Conservation (phyloP, 2,797 vertebrate species). For the Fringilla coelebs region DNA sequence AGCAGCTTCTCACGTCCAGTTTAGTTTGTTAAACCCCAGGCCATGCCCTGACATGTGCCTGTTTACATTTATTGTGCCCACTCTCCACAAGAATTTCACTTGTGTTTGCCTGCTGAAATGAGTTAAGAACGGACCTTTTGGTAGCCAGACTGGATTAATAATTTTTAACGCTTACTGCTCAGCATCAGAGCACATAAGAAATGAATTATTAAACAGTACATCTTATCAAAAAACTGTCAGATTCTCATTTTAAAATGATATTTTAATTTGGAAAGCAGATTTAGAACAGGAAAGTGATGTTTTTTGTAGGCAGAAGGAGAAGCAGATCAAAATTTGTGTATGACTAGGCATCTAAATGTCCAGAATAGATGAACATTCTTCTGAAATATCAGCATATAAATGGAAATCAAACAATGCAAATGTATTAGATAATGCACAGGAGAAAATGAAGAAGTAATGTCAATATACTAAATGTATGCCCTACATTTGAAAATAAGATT, state of each 20-base stretch:
- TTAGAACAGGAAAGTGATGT: neutral
- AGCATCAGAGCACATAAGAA: neutral
- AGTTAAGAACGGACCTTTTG: neutral
- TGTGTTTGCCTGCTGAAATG: neutral
- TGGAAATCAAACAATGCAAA: neutral
- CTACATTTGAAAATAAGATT: neutral
- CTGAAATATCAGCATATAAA: neutral
- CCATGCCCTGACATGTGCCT: fast-evolving
- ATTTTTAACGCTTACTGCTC: neutral
- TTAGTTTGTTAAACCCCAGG: neutral
- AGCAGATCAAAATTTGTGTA: neutral
- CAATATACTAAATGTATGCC: neutral
- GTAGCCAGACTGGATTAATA: neutral
- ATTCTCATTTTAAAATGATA: neutral
- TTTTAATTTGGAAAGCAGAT: neutral
- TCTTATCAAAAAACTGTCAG: neutral
- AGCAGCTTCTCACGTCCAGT: neutral
- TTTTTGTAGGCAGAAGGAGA: neutral
- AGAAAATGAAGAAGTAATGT: neutral
- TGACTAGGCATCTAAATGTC: neutral
- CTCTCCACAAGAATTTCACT: neutral
- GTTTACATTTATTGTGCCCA: neutral
- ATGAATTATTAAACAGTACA: neutral
- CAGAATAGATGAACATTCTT: neutral
- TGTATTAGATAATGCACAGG: neutral